Percentiles rank a stretch among this genome's conserved stretches.
Evolutionary conservation across 2,113 vertebrate genomes (phyloP).

Genomic region (Upupa epops): DNA sequence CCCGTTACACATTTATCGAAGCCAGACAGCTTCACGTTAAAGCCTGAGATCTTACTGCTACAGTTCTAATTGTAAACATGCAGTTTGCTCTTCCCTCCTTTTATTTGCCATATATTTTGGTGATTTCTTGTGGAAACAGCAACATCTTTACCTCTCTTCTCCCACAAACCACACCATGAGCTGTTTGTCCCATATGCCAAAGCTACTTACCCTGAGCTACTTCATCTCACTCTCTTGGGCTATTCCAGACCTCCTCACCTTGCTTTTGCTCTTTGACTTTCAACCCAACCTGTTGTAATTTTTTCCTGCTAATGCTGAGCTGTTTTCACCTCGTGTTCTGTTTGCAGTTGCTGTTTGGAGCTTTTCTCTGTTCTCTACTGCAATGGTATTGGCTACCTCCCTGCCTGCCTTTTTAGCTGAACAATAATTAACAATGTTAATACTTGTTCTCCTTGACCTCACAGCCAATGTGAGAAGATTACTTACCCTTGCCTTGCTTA

Average conservation of each 20-base stretch:
- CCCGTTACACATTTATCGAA: not conserved
- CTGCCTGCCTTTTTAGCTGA: not conserved
- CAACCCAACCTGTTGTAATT: not conserved
- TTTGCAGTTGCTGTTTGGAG: not conserved
- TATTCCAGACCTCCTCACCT: not conserved
- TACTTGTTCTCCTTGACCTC: not conserved
- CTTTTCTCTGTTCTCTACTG: not conserved
- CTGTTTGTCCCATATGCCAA: accelerated
- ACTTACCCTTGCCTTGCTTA: not conserved
- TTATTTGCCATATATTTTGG: not conserved
- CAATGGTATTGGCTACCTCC: not conserved
- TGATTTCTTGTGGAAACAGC: not conserved
- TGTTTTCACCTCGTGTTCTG: not conserved
- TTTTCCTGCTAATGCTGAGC: not conserved
- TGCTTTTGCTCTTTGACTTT: not conserved
- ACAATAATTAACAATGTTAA: not conserved
- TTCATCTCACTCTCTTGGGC: not conserved
- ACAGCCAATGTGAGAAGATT: not conserved
- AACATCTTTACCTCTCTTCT: not conserved
- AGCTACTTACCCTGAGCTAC: not conserved
- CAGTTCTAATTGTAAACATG: not conserved
- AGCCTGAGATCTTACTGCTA: not conserved
- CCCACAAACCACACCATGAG: accelerated
- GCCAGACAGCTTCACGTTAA: not conserved
- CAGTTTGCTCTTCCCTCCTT: not conserved